phyloP scores from a whole-genome alignment of 2,113 vertebrate genomes.

The Merops nubicus region DNA sequence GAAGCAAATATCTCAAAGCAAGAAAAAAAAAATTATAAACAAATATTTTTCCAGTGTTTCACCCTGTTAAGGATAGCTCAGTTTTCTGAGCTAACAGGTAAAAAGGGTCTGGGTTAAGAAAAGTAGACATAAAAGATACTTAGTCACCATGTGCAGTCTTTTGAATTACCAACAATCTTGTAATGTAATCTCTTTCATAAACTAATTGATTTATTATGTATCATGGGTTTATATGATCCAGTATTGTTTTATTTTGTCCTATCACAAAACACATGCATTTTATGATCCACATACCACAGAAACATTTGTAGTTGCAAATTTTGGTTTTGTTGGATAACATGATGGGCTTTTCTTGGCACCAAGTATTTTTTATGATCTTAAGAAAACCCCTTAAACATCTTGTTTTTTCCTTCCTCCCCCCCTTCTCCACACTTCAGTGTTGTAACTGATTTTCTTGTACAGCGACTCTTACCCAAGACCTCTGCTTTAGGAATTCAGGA shows the following conservation, averaged over 20 bases:
- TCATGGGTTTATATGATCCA: neutral
- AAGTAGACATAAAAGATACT: neutral
- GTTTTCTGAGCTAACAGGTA: neutral
- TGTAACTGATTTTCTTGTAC: neutral
- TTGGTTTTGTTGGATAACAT: neutral
- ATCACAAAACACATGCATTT: neutral
- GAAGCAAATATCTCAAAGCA: neutral
- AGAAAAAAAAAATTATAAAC: neutral
- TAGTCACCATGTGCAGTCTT: neutral
- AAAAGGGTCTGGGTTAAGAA: neutral
- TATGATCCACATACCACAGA: rapidly evolving
- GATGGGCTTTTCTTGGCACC: neutral
- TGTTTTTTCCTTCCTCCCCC: neutral
- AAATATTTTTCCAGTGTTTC: neutral
- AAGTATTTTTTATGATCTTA: neutral
- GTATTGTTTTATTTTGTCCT: neutral
- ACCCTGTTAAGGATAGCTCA: neutral
- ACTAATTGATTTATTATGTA: neutral
- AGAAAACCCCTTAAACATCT: neutral
- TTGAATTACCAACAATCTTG: neutral
- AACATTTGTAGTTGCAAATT: neutral
- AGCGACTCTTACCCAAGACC: neutral
- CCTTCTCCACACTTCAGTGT: neutral
- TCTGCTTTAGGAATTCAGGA: neutral
- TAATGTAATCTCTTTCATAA: neutral